A percentile compares a stretch with the other conserved stretches of the same genome.
These are phyloP conservation scores for Oscheius sp. DNA, from an alignment of 2,888 invertebrate species.

Conservation along the genomic window DNA sequence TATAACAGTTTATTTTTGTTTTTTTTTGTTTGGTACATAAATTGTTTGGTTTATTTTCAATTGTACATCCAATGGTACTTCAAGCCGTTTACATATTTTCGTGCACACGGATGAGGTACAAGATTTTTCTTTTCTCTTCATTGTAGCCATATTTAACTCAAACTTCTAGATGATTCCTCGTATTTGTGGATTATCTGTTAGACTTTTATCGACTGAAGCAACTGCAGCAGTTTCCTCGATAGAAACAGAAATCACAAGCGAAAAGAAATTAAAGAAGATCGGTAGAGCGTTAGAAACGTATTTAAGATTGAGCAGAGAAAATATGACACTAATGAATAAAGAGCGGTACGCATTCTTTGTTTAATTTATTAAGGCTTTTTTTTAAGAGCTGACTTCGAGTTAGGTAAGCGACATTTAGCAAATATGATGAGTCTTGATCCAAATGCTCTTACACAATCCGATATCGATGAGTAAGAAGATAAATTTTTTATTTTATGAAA, in stretches of 20 bases:
- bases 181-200: no score
- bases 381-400: slow-evolving; percentile 79
- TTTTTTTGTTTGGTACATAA: no score
- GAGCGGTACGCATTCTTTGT: slow-evolving; percentile 36
- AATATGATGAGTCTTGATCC: slow-evolving; percentile 96
- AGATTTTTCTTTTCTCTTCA: no score
- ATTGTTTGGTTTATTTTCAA: no score
- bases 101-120: no score
- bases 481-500: no score
- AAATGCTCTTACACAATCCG: slow-evolving; percentile 85
- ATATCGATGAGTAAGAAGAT: slow-evolving; percentile 81
- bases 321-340: slow-evolving; percentile 55
- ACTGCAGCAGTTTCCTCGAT: not conserved
- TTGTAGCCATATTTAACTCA: no score
- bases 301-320: slow-evolving; percentile 67
- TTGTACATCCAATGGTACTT: no score
- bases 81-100: no score
- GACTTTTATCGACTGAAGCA: slow-evolving; percentile 25
- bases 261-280: slow-evolving; percentile 46
- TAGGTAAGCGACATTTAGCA: slow-evolving; percentile 93
- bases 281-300: slow-evolving; percentile 61
- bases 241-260: not conserved
- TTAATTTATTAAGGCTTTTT: not conserved
- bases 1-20: no score
- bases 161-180: no score